Conservation (phyloP, 2,797 vertebrate species). For the Coregonus suidteri region DNA sequence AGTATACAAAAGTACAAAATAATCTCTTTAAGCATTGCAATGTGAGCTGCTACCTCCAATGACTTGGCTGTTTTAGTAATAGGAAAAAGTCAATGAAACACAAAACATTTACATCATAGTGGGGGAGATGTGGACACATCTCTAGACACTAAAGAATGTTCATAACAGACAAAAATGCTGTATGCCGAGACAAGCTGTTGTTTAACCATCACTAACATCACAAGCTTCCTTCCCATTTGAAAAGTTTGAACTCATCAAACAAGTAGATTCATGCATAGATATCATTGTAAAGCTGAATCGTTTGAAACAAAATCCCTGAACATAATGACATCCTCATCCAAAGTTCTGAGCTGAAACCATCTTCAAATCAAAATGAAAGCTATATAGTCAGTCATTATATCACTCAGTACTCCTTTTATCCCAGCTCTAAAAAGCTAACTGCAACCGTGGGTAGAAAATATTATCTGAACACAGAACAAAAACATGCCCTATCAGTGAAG, state of each 20-base stretch:
- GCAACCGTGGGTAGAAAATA: background rate
- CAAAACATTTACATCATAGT: background rate
- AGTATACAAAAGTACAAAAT: too few relatives aligned
- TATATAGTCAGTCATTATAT: background rate
- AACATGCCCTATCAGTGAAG: background rate
- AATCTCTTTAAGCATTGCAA: background rate
- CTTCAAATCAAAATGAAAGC: background rate
- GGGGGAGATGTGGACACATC: background rate
- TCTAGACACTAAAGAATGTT: background rate
- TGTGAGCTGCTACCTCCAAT: background rate
- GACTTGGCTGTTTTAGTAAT: slow-evolving; percentile 5
- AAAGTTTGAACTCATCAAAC: background rate
- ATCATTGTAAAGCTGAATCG: background rate
- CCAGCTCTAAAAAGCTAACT: background rate
- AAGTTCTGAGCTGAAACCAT: background rate
- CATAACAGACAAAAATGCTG: background rate
- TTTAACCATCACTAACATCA: background rate
- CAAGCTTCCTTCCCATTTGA: background rate
- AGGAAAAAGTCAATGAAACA: background rate
- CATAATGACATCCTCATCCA: background rate
- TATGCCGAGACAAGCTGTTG: background rate
- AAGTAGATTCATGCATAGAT: background rate
- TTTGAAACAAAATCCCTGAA: slow-evolving; percentile 4
- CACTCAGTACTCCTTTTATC: background rate
- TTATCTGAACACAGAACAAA: slow-evolving; percentile 2